Base-by-base conservation (phyloP, 2,113 vertebrate species). In the Astur gentilis region DNA sequence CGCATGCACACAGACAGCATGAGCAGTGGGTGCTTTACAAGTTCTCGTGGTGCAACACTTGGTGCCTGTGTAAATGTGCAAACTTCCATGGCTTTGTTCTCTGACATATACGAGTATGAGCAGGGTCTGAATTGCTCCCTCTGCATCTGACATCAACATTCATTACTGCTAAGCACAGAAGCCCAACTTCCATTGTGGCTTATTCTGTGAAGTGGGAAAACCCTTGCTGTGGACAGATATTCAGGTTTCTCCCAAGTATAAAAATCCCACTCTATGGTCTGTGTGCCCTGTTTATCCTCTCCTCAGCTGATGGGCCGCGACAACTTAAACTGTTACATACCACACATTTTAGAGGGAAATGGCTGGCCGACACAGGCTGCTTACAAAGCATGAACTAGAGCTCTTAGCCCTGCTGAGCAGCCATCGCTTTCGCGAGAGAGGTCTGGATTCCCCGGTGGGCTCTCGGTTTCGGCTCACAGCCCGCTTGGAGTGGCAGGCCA, bases 271-370 rank as follows among this genome's bases (percentile, higher is more conserved):
- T 32, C 0, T 34, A 3, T 38, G 29, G 17, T 45, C 67, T 83
- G 36, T 2, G 4, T 75, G 67, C 64, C 69, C 31, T 67, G 34
- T 54, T 80, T 57, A 23, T 65, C 65, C 32, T 85, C 67, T 72
- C 85, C 79, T 84, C 81, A 61, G 62, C 72, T 96, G 96, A 97
- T 98, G 96, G 90, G 83, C 95, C 96, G 88, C 26, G 76, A 97
- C 97, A 97, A 96, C 96, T 98, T 98, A 98, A 98, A 93, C 87
- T 96, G 96, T 96, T 97, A 93, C 95, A 98, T 98, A 98, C 98
- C 97, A 90, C 97, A 93, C 42, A 17, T 95, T 96, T 96, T 89
- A 93, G 95, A 97, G 93, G 83, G 96, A 82, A 91, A 82, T 60
- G 81, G 83, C 94, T 94, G 95, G 97, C 94, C 54, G 32, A 34